A percentile compares a stretch with the other conserved stretches of the same genome.
phyloP scores from a whole-genome alignment of 2,888 invertebrate genomes.

The Himalopsyche japonica region DNA sequence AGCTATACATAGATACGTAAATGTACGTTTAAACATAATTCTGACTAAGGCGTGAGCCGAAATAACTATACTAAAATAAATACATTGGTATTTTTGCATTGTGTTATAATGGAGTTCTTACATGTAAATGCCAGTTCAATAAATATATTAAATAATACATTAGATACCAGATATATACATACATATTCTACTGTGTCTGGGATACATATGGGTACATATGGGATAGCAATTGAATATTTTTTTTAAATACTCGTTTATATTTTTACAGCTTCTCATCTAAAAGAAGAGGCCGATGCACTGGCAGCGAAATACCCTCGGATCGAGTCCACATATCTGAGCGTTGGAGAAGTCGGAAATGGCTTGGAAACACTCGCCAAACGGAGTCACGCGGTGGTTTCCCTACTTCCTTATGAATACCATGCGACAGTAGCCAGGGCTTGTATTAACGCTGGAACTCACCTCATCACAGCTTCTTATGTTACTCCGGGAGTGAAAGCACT shows the following conservation, averaged over 20 bases:
- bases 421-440: conserved; percentile 84
- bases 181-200: too few species aligned
- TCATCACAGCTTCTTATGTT: conserved; percentile 97
- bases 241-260: not conserved
- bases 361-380: conserved; percentile 66
- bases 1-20: too few species aligned
- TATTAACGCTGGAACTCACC: conserved; percentile 81
- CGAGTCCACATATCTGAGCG: conserved; percentile 80
- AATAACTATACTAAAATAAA: too few species aligned
- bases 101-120: too few species aligned
- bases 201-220: too few species aligned
- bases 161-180: too few species aligned
- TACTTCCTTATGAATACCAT: conserved; percentile 90
- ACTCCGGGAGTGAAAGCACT: conserved; percentile 80
- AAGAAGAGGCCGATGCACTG: conserved; percentile 86
- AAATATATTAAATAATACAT: too few species aligned
- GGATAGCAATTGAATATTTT: too few species aligned
- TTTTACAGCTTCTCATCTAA: conserved; percentile 71
- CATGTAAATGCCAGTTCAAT: too few species aligned
- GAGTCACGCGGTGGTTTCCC: conserved; percentile 79
- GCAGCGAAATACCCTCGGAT: conserved; percentile 77
- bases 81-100: too few species aligned
- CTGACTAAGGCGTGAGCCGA: too few species aligned
- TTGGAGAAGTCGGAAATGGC: conserved; percentile 69
- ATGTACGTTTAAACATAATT: too few species aligned